phyloP scores from a whole-genome alignment of 2,888 invertebrate genomes.

The Ypsolopha scabrella region DNA sequence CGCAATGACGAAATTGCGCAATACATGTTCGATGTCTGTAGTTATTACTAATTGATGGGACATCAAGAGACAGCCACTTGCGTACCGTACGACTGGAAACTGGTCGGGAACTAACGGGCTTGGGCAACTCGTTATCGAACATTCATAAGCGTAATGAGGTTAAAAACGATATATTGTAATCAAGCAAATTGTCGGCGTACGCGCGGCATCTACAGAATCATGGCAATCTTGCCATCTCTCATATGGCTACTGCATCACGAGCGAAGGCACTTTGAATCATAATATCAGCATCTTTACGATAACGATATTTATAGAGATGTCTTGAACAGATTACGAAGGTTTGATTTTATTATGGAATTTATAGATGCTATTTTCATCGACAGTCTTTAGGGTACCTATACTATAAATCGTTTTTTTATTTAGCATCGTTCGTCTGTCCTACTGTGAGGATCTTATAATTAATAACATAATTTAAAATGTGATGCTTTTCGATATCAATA shows the following conservation, averaged over 20 bases:
- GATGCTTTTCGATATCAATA: not conserved
- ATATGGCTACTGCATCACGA: not conserved
- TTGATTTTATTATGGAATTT: too few relatives aligned
- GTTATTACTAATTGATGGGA: slow-evolving; percentile 43
- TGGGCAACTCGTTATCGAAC: slow-evolving; percentile 45
- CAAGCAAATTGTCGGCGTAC: not conserved
- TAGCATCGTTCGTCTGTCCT: too few relatives aligned
- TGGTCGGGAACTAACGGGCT: slow-evolving; percentile 46
- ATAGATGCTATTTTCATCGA: too few relatives aligned
- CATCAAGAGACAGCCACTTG: slow-evolving; percentile 25
- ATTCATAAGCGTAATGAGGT: slow-evolving; percentile 3
- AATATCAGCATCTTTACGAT: not conserved
- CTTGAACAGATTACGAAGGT: not conserved
- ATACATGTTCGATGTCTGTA: slow-evolving; percentile 29
- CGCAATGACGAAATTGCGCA: slow-evolving; percentile 42
- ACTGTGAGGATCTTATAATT: too few relatives aligned
- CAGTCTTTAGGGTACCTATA: too few relatives aligned
- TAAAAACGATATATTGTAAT: slow-evolving; percentile 4
- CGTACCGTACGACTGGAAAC: slow-evolving; percentile 28
- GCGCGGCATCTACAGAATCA: not conserved
- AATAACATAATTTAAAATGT: too few relatives aligned
- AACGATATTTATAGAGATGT: not conserved
- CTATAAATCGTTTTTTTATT: too few relatives aligned
- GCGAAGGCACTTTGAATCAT: not conserved
- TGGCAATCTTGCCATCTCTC: not conserved